phyloP scores from a whole-genome alignment of 2,113 vertebrate species.

The Brachyhypopomus occidentalis region DNA sequence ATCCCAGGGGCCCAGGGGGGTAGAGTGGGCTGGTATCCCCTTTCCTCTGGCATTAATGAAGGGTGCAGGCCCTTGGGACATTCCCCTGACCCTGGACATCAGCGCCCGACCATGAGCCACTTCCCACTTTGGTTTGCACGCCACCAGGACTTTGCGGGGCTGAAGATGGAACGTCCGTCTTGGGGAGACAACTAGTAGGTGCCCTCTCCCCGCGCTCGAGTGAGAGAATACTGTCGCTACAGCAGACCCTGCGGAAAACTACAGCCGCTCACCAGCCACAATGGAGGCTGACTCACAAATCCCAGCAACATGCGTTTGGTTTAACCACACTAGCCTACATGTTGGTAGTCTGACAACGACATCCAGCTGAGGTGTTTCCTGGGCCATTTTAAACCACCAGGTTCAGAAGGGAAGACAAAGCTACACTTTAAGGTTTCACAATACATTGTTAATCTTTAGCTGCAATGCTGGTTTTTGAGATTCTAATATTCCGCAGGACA shows the following conservation, averaged over 20 bases:
- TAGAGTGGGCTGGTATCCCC: conserved; percentile 50
- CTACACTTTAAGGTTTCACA: neutral
- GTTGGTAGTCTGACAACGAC: neutral
- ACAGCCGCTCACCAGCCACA: too few relatives aligned
- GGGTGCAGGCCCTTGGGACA: conserved; percentile 46
- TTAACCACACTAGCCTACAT: neutral
- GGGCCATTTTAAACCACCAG: neutral
- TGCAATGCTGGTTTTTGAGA: too few relatives aligned
- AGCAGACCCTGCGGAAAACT: too few relatives aligned
- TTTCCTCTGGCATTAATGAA: conserved; percentile 57
- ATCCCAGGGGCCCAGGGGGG: conserved; percentile 44
- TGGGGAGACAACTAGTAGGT: too few relatives aligned
- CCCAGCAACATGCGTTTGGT: neutral
- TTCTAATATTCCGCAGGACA: too few relatives aligned
- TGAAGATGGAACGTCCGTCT: neutral
- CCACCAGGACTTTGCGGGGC: too few relatives aligned
- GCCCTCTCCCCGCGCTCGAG: too few relatives aligned
- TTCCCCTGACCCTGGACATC: conserved; percentile 58
- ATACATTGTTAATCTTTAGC: too few relatives aligned
- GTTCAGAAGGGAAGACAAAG: neutral
- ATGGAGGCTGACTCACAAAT: too few relatives aligned
- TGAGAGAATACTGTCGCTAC: too few relatives aligned
- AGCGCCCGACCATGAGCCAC: conserved; percentile 15
- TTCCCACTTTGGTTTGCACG: neutral
- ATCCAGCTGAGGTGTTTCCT: neutral